These are phyloP conservation scores for Bombus terrestris DNA, from an alignment of 1,140 invertebrate species.

Conservation along the genomic window DNA sequence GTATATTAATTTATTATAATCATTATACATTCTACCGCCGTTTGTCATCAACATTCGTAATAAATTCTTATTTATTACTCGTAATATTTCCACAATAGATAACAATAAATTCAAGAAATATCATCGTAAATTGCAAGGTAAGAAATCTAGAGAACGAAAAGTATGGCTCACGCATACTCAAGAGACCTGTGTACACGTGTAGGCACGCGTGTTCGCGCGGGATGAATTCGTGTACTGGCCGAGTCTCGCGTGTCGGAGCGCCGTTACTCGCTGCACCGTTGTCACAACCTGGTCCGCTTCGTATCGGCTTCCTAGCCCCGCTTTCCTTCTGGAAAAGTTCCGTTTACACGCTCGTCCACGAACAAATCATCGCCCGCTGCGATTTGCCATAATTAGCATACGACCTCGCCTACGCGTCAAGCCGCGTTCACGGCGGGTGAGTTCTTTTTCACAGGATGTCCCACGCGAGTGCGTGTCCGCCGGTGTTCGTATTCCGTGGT, in stretches of 20 bases:
- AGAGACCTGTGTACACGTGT: background rate
- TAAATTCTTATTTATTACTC: background rate
- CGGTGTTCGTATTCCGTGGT: background rate
- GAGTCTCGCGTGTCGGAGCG: conserved; percentile 19
- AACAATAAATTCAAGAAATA: background rate
- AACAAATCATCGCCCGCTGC: conserved; percentile 48
- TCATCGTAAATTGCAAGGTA: background rate
- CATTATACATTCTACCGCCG: too few species aligned
- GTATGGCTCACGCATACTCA: background rate
- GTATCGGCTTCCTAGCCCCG: background rate
- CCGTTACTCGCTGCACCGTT: conserved; percentile 18
- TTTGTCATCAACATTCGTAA: background rate
- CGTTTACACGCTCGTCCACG: conserved; percentile 32
- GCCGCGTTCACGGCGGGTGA: background rate
- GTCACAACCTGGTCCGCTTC: background rate
- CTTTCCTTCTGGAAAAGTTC: conserved; percentile 25
- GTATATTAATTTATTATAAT: background rate
- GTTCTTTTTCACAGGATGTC: background rate
- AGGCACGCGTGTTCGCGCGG: background rate
- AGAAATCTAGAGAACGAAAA: background rate
- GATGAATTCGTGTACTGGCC: background rate
- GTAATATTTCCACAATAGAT: background rate
- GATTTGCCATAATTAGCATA: conserved; percentile 48
- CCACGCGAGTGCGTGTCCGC: background rate
- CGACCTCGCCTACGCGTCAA: background rate